Percentiles rank a stretch among this genome's conserved stretches.
Evolutionary conservation across 2,797 vertebrate genomes (phyloP).

Genomic region (Monodelphis domestica): DNA sequence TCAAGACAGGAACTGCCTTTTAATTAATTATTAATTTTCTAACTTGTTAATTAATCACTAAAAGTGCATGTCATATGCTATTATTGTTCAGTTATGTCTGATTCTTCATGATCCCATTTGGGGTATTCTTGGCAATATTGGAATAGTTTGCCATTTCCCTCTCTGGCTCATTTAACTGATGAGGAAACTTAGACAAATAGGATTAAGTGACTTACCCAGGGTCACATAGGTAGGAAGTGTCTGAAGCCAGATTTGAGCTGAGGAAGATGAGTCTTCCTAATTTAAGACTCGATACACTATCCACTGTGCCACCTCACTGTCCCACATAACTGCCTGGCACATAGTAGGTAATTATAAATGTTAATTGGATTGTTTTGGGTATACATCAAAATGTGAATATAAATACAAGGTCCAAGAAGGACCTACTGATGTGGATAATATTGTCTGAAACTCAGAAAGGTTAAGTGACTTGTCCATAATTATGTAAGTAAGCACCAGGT

Average conservation of each 20-base stretch:
- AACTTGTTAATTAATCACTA: no score
- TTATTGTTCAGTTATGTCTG: background rate
- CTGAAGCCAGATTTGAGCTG: background rate
- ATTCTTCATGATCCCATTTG: no score
- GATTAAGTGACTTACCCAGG: background rate
- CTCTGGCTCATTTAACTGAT: no score
- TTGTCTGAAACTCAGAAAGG: background rate
- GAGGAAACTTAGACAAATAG: no score
- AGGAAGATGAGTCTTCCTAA: no score
- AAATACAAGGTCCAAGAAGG: background rate
- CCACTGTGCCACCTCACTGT: background rate
- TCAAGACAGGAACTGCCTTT: no score
- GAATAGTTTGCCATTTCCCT: no score
- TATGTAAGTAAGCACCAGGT: background rate
- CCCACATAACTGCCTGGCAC: background rate
- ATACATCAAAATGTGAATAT: background rate
- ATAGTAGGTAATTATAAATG: background rate
- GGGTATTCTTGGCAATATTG: no score
- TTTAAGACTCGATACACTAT: no score
- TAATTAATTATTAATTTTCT: no score
- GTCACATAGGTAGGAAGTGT: background rate
- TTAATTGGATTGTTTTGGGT: background rate
- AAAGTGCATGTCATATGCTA: background rate
- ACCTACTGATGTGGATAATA: background rate
- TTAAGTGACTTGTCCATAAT: background rate